Base-by-base conservation (phyloP, 1,140 invertebrate genomes). In the Branchinecta lindahli region DNA sequence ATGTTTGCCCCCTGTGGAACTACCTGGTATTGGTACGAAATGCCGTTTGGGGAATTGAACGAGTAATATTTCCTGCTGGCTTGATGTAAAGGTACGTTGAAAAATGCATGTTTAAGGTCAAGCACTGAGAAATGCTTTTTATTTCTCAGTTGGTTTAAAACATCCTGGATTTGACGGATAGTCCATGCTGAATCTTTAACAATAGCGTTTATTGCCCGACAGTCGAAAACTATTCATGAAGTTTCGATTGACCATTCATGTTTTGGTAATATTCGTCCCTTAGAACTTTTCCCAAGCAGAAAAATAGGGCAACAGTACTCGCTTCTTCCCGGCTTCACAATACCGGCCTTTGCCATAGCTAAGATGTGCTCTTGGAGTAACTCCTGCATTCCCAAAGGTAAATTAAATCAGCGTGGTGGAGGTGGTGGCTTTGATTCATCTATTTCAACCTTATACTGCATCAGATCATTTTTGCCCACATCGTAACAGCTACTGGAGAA, bases 361-460 rank as follows among this genome's bases (percentile, higher is more conserved):
- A 61, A 6, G 52, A 61, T 61, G 52, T 61, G 52, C 18, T 61
- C 52, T 61, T 61, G 52, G 12, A 61, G 52, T 61, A 61, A 20
- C 18, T 61, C 52, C 6, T 61, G 52, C 52, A 61, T 61, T 61
- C 18, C 18, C 12, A 61, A 20, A 61, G 52, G 52, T 61, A 61
- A 20, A 61, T 61, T 61, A 20, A 61, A 61, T 20, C 2, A 61
- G 6, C 52, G 18, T 6, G 52, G 52, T 6, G 12, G 52, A 15
- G 18, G 52, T 15, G 18, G 12, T 61, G 52, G 52, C 6, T 61
- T 61, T 4, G 52, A 15, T 61, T 61, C 18, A 20, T 61, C 18
- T 3, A 61, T 61, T 15, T 61, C 52, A 20, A 61, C 18, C 6
- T 20, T 61, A 6, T 61, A 20, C 6, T 61, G 12, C 18, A 61